These are phyloP conservation scores for Parnassius apollo DNA, from an alignment of 2,888 invertebrate species.

Conservation along the genomic window DNA sequence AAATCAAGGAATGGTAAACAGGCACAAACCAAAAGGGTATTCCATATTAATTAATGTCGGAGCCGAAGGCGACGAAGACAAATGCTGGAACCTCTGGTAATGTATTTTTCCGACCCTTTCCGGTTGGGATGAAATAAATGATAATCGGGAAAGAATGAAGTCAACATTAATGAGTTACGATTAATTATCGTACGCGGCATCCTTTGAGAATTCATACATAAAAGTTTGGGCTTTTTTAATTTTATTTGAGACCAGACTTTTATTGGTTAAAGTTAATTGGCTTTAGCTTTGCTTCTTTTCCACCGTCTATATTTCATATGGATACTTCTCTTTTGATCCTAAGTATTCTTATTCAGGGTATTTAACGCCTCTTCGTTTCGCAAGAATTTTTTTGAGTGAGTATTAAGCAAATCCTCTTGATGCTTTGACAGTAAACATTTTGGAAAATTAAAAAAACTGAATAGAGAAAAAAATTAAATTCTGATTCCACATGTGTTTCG, in stretches of 20 bases:
- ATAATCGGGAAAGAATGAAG: constrained; percentile 80
- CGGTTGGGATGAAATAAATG: constrained; percentile 71
- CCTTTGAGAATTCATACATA: constrained; percentile 33
- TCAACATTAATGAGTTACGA: constrained; percentile 71
- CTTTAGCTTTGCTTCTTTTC: no score
- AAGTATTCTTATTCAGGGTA: no score
- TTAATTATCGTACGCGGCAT: constrained; percentile 61
- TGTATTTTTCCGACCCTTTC: constrained; percentile 74
- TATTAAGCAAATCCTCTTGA: no score
- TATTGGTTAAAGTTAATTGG: no score
- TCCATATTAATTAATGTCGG: constrained; percentile 78
- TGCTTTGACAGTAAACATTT: no score
- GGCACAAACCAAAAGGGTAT: constrained; percentile 69
- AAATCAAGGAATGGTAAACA: constrained; percentile 67
- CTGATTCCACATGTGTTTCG: no score
- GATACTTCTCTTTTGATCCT: no score
- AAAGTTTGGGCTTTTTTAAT: background rate
- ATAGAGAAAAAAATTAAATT: background rate
- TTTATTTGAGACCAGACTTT: no score
- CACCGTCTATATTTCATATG: no score
- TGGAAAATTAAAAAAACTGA: no score
- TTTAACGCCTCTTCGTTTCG: no score
- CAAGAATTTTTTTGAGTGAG: no score
- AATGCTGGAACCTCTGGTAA: constrained; percentile 69
- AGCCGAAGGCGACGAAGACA: constrained; percentile 74